Conservation (phyloP, 2,113 vertebrate genomes). For the Leucopsar rothschildi region DNA sequence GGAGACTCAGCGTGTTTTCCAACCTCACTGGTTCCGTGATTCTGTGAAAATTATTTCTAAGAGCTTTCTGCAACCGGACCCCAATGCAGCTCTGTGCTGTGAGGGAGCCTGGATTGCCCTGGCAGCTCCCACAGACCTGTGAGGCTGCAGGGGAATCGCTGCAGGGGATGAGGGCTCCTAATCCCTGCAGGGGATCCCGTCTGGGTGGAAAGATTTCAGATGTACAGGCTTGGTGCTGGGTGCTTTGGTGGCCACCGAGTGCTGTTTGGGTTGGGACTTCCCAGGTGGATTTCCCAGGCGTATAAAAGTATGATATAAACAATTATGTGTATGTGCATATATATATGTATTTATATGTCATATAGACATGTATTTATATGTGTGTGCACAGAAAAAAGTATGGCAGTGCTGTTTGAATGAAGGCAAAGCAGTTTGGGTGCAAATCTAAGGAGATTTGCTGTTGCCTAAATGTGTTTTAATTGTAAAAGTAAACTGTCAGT, state of each 20-base stretch:
- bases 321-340: no score
- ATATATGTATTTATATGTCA: no score
- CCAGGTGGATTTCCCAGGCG: background rate
- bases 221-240: background rate
- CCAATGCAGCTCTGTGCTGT: accelerated
- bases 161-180: background rate
- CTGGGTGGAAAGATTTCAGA: background rate
- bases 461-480: background rate
- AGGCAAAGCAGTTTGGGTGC: background rate
- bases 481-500: background rate
- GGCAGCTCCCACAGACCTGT: accelerated
- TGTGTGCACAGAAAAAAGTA: background rate
- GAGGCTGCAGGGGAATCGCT: background rate
- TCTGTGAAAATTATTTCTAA: accelerated
- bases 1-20: background rate
- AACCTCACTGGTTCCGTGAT: background rate
- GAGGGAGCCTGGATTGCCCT: background rate
- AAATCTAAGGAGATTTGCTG: background rate
- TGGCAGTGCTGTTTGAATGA: background rate
- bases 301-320: background rate
- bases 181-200: background rate
- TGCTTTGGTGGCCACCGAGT: background rate
- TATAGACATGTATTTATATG: no score
- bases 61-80: background rate
- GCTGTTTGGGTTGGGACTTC: background rate